phyloP scores from a whole-genome alignment of 2,888 invertebrate genomes.

The Agriopis marginaria region DNA sequence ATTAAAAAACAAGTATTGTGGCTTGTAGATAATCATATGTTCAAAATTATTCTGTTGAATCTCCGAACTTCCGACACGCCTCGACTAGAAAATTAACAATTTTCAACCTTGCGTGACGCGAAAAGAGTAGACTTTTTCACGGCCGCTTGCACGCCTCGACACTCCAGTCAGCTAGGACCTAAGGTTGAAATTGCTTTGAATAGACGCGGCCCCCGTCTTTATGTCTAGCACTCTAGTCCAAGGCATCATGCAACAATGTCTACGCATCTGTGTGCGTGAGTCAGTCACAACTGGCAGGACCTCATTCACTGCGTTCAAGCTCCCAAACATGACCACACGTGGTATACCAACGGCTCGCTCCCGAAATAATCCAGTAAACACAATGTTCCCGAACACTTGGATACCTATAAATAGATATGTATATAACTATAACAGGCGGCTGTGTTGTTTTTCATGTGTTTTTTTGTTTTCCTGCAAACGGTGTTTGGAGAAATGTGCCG shows the following conservation, averaged over 20 bases:
- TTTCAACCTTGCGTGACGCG: too few relatives aligned
- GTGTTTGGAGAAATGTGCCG: slow-evolving; percentile 22
- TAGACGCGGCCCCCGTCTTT: too few relatives aligned
- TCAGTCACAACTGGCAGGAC: not conserved
- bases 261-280: not conserved
- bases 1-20: too few relatives aligned
- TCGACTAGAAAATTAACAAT: too few relatives aligned
- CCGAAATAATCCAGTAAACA: slow-evolving; percentile 67
- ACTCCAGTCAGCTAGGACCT: too few relatives aligned
- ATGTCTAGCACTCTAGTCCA: too few relatives aligned
- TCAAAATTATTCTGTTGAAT: too few relatives aligned
- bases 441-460: slow-evolving; percentile 28
- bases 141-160: too few relatives aligned
- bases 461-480: slow-evolving; percentile 28
- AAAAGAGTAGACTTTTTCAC: too few relatives aligned
- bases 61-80: too few relatives aligned
- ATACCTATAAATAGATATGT: slow-evolving; percentile 79
- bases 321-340: slow-evolving; percentile 63
- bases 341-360: slow-evolving; percentile 74
- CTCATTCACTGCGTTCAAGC: slow-evolving; percentile 27
- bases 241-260: not conserved
- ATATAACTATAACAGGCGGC: slow-evolving; percentile 51
- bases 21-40: too few relatives aligned
- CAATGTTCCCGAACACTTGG: slow-evolving; percentile 79
- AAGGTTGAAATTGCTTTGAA: too few relatives aligned